Base-by-base conservation (phyloP, 2,888 invertebrate species). In the Coelinius sp. region DNA sequence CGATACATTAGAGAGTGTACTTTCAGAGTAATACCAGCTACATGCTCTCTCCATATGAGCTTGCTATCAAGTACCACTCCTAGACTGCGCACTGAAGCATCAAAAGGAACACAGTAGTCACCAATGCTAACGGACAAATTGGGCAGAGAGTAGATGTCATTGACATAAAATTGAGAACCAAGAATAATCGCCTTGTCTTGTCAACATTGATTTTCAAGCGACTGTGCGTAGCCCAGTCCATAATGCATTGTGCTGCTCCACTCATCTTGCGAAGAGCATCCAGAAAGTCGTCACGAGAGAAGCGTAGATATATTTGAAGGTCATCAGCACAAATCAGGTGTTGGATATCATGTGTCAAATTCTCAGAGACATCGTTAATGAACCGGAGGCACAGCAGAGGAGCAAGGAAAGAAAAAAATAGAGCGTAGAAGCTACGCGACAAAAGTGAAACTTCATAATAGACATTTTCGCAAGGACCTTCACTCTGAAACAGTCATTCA, bases 271-370 rank as follows among this genome's bases (percentile, higher is more conserved):
- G 4, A 1, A 8, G 1, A 5, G 52, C 52, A 12, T 22, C 24
- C 8, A n/a, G 31, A 1, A 31, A 12, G 0, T 62, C 62, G 2
- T 31, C 8, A 3, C 7, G 27, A 14, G 17, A 7, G 14, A 38
- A 31, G n/a, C 25, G 31, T 3, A 12, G 14, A n/a, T 62, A 62
- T 2, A 62, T 1, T 4, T 62, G 31, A 14, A 62, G 62, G 14
- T 62, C 62, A 62, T 62, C 62, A 14, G 62, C 35, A 38, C 27
- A 62, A 3, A 62, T 62, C 0, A 62, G 20, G 7, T 38, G 31
- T 5, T 38, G 14, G 3, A 38, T 12, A 8, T 31, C 14, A 6
- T n/a, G n/a, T n/a, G n/a, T n/a, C n/a, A n/a, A n/a, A n/a, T n/a
- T n/a, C n/a, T n/a, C n/a, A n/a, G n/a, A n/a, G n/a, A n/a, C n/a